A percentile compares a stretch with the other conserved stretches of the same genome.
phyloP scores from a whole-genome alignment of 2,113 vertebrate genomes.

The Phoxinus phoxinus region DNA sequence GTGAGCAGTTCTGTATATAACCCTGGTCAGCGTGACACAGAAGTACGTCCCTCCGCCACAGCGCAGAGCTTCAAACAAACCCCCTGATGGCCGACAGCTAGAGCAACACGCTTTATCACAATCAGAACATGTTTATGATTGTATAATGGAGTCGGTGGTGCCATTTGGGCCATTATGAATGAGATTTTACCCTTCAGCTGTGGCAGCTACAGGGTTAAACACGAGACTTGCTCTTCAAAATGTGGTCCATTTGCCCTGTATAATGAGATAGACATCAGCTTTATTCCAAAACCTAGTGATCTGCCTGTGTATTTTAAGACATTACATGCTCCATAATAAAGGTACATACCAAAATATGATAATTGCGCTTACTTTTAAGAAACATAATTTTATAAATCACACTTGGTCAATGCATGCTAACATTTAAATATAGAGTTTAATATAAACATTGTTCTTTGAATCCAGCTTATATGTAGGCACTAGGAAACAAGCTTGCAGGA shows the following conservation, averaged over 20 bases:
- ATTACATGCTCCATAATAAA: not conserved
- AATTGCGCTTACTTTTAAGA: not conserved
- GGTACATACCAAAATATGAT: not conserved
- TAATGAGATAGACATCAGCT: not conserved
- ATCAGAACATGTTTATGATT: not conserved
- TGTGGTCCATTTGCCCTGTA: not conserved
- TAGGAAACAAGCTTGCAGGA: not conserved
- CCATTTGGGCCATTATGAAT: not conserved
- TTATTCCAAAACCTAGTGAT: not conserved
- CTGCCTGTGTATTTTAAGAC: not conserved
- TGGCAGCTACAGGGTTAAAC: not conserved
- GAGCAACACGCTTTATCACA: slow-evolving; percentile 27
- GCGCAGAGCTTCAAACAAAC: slow-evolving; percentile 67
- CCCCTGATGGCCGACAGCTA: slow-evolving; percentile 61
- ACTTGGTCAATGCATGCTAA: not conserved
- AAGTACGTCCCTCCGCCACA: slow-evolving; percentile 56
- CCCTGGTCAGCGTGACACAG: slow-evolving; percentile 58
- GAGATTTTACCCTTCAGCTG: not conserved
- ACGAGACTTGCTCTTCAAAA: not conserved
- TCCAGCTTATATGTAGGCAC: not conserved
- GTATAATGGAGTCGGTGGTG: not conserved
- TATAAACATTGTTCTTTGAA: not conserved
- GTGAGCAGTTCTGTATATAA: slow-evolving; percentile 72
- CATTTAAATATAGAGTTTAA: not conserved
- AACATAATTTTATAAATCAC: not conserved